A percentile compares a stretch with the other conserved stretches of the same genome.
These are phyloP conservation scores for Maccullochella peelii DNA, from an alignment of 2,113 vertebrate species.

Conservation along the genomic window DNA sequence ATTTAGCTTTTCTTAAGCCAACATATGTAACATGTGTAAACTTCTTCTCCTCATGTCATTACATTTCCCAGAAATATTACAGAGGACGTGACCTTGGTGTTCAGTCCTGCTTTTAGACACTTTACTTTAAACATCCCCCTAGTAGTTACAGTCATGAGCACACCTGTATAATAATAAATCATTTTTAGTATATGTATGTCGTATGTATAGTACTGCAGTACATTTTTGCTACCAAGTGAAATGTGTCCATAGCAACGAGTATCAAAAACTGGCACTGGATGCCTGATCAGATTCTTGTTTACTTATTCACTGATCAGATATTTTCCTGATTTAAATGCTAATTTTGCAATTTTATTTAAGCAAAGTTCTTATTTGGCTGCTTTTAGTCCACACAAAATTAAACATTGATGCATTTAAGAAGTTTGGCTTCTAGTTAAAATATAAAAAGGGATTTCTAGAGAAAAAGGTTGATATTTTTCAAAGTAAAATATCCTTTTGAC, in stretches of 20 bases:
- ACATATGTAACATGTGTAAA: not conserved
- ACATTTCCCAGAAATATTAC: not conserved
- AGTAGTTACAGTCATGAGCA: not conserved
- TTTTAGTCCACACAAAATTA: not conserved
- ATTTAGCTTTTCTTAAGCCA: too few species aligned
- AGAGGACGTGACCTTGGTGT: not conserved
- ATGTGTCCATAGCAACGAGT: not conserved
- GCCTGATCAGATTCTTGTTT: not conserved
- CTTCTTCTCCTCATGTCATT: not conserved
- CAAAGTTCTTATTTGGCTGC: not conserved
- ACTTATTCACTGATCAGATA: not conserved
- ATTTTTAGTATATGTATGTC: not conserved
- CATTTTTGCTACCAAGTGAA: not conserved
- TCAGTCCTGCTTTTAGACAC: not conserved
- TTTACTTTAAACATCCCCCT: not conserved
- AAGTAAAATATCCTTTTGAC: too few species aligned
- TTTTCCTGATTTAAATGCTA: not conserved
- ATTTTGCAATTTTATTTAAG: not conserved
- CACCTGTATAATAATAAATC: not conserved
- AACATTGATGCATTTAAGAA: not conserved
- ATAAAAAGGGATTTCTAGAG: not conserved
- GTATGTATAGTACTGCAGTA: not conserved
- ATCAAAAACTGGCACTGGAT: not conserved
- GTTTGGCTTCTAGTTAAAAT: not conserved
- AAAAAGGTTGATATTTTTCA: too few species aligned